Percentiles rank a stretch among this genome's conserved stretches.
phyloP scores from a whole-genome alignment of 1,140 invertebrate genomes.

The Drosophila auraria region DNA sequence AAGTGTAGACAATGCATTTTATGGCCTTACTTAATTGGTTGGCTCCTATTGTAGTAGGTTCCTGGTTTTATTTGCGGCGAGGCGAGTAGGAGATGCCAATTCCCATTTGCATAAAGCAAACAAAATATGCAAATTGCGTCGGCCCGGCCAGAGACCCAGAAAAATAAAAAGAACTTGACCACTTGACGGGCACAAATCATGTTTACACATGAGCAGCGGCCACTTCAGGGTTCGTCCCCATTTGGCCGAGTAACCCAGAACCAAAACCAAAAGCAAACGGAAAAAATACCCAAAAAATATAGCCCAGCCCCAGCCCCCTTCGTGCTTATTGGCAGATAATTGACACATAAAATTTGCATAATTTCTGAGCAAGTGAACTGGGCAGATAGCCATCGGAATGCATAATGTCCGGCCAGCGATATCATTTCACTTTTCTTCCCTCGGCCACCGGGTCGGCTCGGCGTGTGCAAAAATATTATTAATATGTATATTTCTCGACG shows the following conservation, averaged over 20 bases:
- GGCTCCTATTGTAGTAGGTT: slow-evolving; percentile 37
- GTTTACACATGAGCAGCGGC: slow-evolving; percentile 73
- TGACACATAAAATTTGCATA: slow-evolving; percentile 84
- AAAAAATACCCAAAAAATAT: slow-evolving; percentile 28
- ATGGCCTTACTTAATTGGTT: slow-evolving; percentile 53
- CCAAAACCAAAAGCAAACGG: neutral
- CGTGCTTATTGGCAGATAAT: slow-evolving; percentile 82
- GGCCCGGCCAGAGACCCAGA: slow-evolving; percentile 40
- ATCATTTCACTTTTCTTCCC: slow-evolving; percentile 73
- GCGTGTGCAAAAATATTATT: slow-evolving; percentile 58
- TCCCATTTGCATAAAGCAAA: slow-evolving; percentile 70
- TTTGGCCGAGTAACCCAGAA: slow-evolving; percentile 60
- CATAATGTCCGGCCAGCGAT: slow-evolving; percentile 70
- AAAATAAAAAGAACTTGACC: slow-evolving; percentile 55
- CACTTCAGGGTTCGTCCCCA: slow-evolving; percentile 48
- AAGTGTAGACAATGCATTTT: slow-evolving; percentile 31
- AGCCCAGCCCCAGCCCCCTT: slow-evolving; percentile 9
- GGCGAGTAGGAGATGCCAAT: slow-evolving; percentile 23
- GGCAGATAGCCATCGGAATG: slow-evolving; percentile 70
- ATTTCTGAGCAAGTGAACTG: slow-evolving; percentile 72
- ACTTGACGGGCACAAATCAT: slow-evolving; percentile 77
- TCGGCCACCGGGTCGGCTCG: slow-evolving; percentile 5
- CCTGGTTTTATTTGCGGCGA: slow-evolving; percentile 19
- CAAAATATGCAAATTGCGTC: slow-evolving; percentile 68
- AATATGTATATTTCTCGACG: slow-evolving; percentile 60